A percentile compares a stretch with the other conserved stretches of the same genome.
Evolutionary conservation across 2,888 invertebrate genomes (phyloP).

Genomic region (Himalopsyche kuldschensis): DNA sequence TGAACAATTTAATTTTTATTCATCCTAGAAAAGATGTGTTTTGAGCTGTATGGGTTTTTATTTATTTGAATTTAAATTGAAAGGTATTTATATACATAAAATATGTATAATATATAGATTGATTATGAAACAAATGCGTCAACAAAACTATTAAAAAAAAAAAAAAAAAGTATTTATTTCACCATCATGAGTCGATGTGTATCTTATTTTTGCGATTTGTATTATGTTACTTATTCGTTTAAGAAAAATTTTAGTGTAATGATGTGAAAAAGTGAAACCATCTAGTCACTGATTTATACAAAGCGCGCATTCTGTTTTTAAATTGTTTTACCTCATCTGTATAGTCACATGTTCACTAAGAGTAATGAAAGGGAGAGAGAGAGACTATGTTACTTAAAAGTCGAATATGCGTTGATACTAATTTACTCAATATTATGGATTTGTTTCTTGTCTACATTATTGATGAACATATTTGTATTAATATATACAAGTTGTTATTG

Average conservation of each 20-base stretch:
- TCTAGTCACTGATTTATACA: background rate
- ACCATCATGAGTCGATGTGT: too few relatives aligned
- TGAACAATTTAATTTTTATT: too few relatives aligned
- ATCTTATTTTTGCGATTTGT: too few relatives aligned
- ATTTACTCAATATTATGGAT: background rate
- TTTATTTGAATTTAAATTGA: too few relatives aligned
- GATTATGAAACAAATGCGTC: too few relatives aligned
- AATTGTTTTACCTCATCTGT: background rate
- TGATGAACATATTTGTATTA: background rate
- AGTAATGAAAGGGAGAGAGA: background rate
- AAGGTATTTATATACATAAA: too few relatives aligned
- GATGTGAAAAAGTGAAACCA: background rate
- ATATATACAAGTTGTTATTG: background rate
- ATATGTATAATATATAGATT: too few relatives aligned
- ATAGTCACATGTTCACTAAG: background rate
- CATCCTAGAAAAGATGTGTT: too few relatives aligned
- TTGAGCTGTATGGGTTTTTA: too few relatives aligned
- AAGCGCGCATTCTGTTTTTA: background rate
- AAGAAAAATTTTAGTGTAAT: background rate
- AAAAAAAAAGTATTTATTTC: too few relatives aligned
- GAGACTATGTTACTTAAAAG: background rate
- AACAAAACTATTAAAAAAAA: too few relatives aligned
- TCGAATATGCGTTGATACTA: background rate
- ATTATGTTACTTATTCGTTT: too few relatives aligned
- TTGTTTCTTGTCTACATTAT: background rate